These are phyloP conservation scores for Sander vitreus DNA, from an alignment of 2,113 vertebrate species.

Conservation along the genomic window DNA sequence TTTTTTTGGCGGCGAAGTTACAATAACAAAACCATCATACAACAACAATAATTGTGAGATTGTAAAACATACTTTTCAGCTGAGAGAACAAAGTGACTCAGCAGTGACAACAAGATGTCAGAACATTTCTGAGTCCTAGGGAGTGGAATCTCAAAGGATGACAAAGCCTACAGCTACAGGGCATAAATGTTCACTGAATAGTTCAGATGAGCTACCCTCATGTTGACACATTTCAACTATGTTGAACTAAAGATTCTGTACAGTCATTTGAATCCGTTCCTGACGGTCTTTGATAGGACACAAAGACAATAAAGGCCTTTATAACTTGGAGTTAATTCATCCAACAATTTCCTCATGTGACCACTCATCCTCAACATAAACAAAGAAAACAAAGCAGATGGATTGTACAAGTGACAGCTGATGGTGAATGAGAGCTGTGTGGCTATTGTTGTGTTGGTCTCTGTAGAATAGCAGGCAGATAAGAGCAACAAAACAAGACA, in stretches of 20 bases:
- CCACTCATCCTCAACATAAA: conserved; percentile 15
- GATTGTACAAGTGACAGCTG: conserved; percentile 1
- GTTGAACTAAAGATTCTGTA: background rate
- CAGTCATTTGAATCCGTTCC: background rate
- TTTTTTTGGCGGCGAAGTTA: background rate
- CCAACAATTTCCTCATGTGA: background rate
- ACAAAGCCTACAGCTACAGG: background rate
- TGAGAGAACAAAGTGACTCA: background rate
- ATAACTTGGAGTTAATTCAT: conserved; percentile 4
- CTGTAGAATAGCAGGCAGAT: conserved; percentile 20
- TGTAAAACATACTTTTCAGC: background rate
- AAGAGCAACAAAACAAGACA: conserved; percentile 23
- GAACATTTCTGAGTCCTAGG: background rate
- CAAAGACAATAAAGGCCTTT: background rate
- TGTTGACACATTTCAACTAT: background rate
- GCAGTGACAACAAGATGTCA: background rate
- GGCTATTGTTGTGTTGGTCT: background rate
- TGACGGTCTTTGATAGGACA: background rate
- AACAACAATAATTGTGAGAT: background rate
- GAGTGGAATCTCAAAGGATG: background rate
- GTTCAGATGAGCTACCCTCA: background rate
- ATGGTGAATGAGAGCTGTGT: conserved; percentile 25
- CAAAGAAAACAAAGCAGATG: conserved; percentile 30
- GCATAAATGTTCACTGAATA: background rate
- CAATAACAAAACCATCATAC: background rate